phyloP scores from a whole-genome alignment of 2,888 invertebrate species.

The Alloplasta piceator region DNA sequence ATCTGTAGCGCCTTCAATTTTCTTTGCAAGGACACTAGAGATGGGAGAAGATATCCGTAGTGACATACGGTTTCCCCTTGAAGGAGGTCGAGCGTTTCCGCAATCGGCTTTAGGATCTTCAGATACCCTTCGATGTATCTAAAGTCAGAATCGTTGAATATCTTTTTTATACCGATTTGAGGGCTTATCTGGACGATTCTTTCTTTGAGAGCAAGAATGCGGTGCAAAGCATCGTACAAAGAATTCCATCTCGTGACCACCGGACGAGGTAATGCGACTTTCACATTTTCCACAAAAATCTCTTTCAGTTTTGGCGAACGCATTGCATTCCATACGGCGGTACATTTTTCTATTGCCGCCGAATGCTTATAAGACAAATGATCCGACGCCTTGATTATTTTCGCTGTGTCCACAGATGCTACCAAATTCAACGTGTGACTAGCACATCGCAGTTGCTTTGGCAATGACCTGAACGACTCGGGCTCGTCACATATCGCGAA shows the following conservation, averaged over 20 bases:
- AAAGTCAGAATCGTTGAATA: conserved; percentile 2
- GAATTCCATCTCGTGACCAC: conserved; percentile 3
- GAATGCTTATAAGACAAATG: conserved; percentile 8
- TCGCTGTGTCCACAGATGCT: conserved; percentile 16
- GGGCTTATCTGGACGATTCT: neutral
- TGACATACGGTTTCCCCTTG: conserved; percentile 27
- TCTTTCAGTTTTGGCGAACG: neutral
- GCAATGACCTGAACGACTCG: conserved; percentile 11
- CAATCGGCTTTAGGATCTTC: neutral
- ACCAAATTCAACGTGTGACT: conserved; percentile 36
- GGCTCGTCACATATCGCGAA: neutral
- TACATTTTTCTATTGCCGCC: conserved; percentile 7
- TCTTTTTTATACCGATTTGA: neutral
- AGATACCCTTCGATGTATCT: conserved; percentile 11
- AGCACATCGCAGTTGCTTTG: conserved; percentile 32
- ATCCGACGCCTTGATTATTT: neutral
- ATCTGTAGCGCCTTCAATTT: neutral
- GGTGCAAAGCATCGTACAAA: neutral
- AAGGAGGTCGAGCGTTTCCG: conserved; percentile 1
- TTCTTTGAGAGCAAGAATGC: neutral
- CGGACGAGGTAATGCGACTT: neutral
- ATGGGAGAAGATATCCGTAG: conserved; percentile 18
- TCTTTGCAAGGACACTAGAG: conserved; percentile 4
- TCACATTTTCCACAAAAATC: neutral
- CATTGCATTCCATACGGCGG: neutral